Conservation (phyloP, 2,888 invertebrate genomes). For the Tiliacea citrago region DNA sequence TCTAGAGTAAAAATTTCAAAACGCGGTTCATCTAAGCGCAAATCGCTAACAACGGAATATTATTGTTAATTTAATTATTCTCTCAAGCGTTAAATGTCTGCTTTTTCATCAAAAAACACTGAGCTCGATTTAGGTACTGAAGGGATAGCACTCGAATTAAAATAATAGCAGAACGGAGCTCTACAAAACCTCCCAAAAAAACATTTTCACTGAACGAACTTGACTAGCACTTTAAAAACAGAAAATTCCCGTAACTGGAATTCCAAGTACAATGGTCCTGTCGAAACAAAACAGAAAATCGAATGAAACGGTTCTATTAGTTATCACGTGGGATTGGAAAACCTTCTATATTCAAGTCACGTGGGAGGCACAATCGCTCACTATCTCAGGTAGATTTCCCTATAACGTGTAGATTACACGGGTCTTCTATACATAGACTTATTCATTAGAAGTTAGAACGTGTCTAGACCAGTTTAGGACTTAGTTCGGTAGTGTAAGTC, state of each 20-base stretch:
- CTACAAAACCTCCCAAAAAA: neutral
- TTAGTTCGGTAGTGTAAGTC: conserved; percentile 5
- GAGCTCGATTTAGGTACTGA: neutral
- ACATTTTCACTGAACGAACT: neutral
- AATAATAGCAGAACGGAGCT: conserved; percentile 7
- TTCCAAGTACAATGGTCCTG: conserved; percentile 21
- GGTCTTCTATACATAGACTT: conserved; percentile 32
- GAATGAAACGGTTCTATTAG: conserved; percentile 43
- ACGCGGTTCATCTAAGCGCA: neutral
- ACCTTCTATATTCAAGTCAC: conserved; percentile 50
- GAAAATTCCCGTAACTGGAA: neutral
- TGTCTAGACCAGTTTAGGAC: conserved; percentile 28
- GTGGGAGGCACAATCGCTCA: conserved; percentile 46
- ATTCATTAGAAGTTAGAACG: conserved; percentile 33
- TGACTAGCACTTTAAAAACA: neutral
- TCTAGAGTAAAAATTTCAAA: neutral
- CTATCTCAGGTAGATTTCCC: conserved; percentile 47
- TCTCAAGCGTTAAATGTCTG: neutral
- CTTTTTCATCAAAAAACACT: neutral
- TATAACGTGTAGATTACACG: conserved; percentile 26
- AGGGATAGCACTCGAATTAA: neutral
- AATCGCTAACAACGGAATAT: no score
- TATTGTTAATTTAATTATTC: conserved; percentile 6
- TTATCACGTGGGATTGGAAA: conserved; percentile 51
- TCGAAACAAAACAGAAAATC: conserved; percentile 35